Percentiles rank a stretch among this genome's conserved stretches.
Conservation (phyloP, 2,888 invertebrate species). For the Drosophila paramelanica region DNA sequence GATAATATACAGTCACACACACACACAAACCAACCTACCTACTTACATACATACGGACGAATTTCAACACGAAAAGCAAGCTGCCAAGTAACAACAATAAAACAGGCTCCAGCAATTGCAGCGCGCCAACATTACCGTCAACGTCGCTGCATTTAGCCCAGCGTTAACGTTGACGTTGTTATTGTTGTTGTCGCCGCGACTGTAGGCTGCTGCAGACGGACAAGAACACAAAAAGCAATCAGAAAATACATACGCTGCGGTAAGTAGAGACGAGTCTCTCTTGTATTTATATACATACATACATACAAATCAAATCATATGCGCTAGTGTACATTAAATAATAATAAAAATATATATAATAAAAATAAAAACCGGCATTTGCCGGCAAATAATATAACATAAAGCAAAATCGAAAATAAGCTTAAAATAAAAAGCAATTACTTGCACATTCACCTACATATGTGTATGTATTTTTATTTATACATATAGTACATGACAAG, state of each 20-base stretch:
- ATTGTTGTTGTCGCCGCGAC: constrained; percentile 46
- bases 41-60: constrained; percentile 26
- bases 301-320: constrained; percentile 1
- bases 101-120: constrained; percentile 61
- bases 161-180: constrained; percentile 39
- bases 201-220: constrained; percentile 42
- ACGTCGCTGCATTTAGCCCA: constrained; percentile 45
- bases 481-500: constrained; percentile 1
- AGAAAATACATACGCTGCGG: constrained; percentile 46
- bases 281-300: constrained; percentile 1
- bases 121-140: constrained; percentile 55
- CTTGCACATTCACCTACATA: constrained; percentile 27
- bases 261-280: constrained; percentile 32
- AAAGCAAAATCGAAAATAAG: constrained; percentile 25
- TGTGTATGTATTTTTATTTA: not conserved
- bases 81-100: constrained; percentile 55
- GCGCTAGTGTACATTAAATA: not conserved
- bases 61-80: constrained; percentile 54
- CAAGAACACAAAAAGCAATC: constrained; percentile 47
- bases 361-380: constrained; percentile 42
- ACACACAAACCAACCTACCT: not conserved
- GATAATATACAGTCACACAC: constrained; percentile 22
- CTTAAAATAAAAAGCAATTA: constrained; percentile 30
- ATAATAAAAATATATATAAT: constrained; percentile 15
- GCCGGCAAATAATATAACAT: constrained; percentile 37